Evolutionary conservation across 2,113 vertebrate species (phyloP).

Genomic region (Xiphias gladius): DNA sequence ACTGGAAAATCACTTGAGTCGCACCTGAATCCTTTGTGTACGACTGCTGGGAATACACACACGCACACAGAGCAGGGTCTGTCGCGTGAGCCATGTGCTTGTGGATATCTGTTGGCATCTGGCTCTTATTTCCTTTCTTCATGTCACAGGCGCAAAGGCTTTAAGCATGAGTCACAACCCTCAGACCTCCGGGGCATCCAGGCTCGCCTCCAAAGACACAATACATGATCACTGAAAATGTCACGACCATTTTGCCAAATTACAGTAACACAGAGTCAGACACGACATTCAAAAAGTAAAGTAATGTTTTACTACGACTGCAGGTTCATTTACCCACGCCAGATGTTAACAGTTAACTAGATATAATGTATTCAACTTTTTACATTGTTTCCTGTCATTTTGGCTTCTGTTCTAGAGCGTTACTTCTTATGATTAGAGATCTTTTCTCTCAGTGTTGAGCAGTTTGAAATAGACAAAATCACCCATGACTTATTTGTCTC

Average conservation of each 20-base stretch:
- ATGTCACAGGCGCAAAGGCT: slow-evolving; percentile 78
- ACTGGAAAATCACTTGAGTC: slow-evolving; percentile 68
- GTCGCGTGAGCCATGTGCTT: slow-evolving; percentile 81
- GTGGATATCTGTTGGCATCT: slow-evolving; percentile 85
- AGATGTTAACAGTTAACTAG: slow-evolving; percentile 6
- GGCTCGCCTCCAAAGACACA: slow-evolving; percentile 69
- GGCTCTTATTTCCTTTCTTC: slow-evolving; percentile 85
- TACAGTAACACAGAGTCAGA: slow-evolving; percentile 35
- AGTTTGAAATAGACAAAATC: slow-evolving; percentile 7
- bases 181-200: slow-evolving; percentile 76
- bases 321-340: not conserved
- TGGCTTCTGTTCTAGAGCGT: not conserved
- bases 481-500: not conserved
- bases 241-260: slow-evolving; percentile 53
- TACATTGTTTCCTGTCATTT: not conserved
- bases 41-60: slow-evolving; percentile 36
- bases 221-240: slow-evolving; percentile 63
- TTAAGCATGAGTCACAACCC: slow-evolving; percentile 82
- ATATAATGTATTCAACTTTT: not conserved
- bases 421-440: not conserved
- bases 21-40: slow-evolving; percentile 66
- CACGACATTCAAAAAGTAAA: slow-evolving; percentile 20
- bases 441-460: not conserved
- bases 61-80: slow-evolving; percentile 37
- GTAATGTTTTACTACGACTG: slow-evolving; percentile 20